Evolutionary conservation across 1,140 invertebrate genomes (phyloP), one percentile per base, ranked within the genome.

Genomic region (Ridgeia piscesae): DNA sequence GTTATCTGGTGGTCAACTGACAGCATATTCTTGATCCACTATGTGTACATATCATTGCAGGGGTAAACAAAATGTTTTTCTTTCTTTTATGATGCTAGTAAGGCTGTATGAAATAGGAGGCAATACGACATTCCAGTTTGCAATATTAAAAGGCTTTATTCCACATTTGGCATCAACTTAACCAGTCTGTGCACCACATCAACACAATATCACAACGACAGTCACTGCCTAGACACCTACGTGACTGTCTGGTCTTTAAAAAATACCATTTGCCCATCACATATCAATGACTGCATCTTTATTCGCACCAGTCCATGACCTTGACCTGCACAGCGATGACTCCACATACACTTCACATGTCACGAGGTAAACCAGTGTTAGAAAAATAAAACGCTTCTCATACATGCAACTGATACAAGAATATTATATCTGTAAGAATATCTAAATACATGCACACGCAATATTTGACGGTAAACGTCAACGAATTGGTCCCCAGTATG

Each of bases 91-190:
- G n/a, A n/a, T n/a, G n/a, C n/a, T n/a, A n/a, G n/a, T n/a, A n/a
- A n/a, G n/a, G n/a, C n/a, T n/a, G n/a, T n/a, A n/a, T n/a, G n/a
- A n/a, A 42, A 42, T 11, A 77, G 58, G 2, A 77, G 58, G 27
- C 17, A 77, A 27, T 21, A 31, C 6, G 11, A 77, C 27, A 21
- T 31, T 77, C 17, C 58, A 4, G 58, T 77, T 77, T 77, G 58
- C 58, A 77, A 77, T 77, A 77, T 77, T 77, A 77, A 77, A 77
- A 77, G 58, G 11, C 58, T 77, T 77, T 77, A 77, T 77, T 77
- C 58, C 58, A 77, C 58, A 77, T 77, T 31, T 77, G 58, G 58
- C 58, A 77, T 1, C 58, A 77, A 77, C 58, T 77, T 77, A 77
- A 77, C 58, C 58, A 4, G 42, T 42, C 42, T 42, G 42, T 42